Evolutionary conservation across 2,797 vertebrate genomes (phyloP).

Genomic region (Siniperca scherzeri): DNA sequence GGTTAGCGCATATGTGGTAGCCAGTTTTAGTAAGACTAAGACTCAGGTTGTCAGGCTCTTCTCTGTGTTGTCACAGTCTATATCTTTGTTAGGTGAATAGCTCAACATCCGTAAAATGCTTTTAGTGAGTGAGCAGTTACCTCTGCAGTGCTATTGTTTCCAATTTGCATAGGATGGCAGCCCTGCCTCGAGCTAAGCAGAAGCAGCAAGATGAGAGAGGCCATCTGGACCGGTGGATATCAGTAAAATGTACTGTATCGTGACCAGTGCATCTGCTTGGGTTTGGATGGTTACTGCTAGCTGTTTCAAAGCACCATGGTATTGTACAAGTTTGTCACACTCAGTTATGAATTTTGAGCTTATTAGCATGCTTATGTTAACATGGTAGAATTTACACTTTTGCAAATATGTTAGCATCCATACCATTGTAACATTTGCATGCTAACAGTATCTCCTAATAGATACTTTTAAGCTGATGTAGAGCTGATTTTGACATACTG

Average conservation of each 20-base stretch:
- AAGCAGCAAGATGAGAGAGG: neutral
- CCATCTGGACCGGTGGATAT: neutral
- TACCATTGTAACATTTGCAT: constrained; percentile 15
- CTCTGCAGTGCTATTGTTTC: constrained; percentile 18
- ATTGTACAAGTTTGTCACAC: neutral
- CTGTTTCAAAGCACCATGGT: neutral
- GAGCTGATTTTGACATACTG: constrained; percentile 45
- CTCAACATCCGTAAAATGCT: constrained; percentile 2
- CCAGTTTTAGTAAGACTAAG: neutral
- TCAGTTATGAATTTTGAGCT: constrained; percentile 2
- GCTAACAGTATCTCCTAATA: neutral
- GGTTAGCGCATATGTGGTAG: neutral
- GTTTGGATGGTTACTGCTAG: constrained; percentile 4
- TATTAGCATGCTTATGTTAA: constrained; percentile 20
- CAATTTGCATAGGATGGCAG: constrained; percentile 4
- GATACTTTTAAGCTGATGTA: neutral
- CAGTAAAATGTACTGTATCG: constrained; percentile 5
- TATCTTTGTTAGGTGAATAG: constrained; percentile 3
- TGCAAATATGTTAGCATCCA: constrained; percentile 16
- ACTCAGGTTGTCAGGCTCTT: constrained; percentile 33
- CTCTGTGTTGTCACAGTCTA: constrained; percentile 7
- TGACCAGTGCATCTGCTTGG: constrained; percentile 5
- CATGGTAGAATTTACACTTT: constrained; percentile 6
- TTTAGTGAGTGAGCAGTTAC: neutral
- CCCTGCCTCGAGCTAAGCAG: neutral